These are phyloP conservation scores for Idaea dimidiata DNA, from an alignment of 2,888 invertebrate species.

Conservation along the genomic window DNA sequence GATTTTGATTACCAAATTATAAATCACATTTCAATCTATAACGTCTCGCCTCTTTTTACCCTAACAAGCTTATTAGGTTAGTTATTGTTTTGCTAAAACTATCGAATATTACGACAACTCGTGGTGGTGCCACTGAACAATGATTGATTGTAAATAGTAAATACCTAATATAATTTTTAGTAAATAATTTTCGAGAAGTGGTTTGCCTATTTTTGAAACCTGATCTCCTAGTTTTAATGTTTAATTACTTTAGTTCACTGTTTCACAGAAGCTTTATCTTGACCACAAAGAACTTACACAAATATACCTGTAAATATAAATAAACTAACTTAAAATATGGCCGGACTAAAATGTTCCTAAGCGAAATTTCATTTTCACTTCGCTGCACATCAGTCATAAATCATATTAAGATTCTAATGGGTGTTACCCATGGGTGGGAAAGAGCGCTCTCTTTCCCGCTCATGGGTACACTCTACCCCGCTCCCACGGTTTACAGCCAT, in stretches of 20 bases:
- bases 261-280: conserved; percentile 28
- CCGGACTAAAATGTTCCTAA: neutral
- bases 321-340: neutral
- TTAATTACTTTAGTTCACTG: conserved; percentile 21
- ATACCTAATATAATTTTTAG: conserved; percentile 9
- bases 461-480: too few species aligned
- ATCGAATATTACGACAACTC: neutral
- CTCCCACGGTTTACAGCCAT: too few species aligned
- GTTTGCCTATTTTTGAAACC: conserved; percentile 56
- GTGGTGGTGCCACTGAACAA: neutral
- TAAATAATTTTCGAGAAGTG: conserved; percentile 32
- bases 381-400: too few species aligned
- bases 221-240: conserved; percentile 46
- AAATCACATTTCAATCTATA: too few species aligned
- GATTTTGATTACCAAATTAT: too few species aligned
- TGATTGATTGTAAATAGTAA: conserved; percentile 21
- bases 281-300: conserved; percentile 12
- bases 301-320: conserved; percentile 10
- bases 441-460: too few species aligned
- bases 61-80: too few species aligned
- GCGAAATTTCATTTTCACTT: neutral
- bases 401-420: too few species aligned
- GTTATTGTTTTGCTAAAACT: neutral
- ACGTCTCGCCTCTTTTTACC: too few species aligned
- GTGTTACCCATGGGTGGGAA: too few species aligned